These are phyloP conservation scores for Cettia cetti DNA, from an alignment of 2,113 vertebrate genomes.

Conservation along the genomic window DNA sequence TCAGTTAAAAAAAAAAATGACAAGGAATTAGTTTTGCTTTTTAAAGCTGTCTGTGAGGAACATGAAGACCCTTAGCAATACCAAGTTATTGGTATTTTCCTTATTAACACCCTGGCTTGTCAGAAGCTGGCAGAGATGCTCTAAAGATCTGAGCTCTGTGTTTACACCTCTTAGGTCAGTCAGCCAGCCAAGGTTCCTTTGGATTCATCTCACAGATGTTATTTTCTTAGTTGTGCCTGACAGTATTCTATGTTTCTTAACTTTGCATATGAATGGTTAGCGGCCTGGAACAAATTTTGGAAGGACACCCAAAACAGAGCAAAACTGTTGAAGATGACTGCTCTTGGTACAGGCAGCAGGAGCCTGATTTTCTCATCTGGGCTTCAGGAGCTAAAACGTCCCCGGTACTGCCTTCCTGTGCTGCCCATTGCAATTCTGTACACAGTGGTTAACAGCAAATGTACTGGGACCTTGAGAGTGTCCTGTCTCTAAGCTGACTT, in stretches of 20 bases:
- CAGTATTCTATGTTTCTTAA: not conserved
- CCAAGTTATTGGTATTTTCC: not conserved
- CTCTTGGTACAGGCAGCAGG: not conserved
- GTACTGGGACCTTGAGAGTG: not conserved
- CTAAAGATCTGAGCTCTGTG: not conserved
- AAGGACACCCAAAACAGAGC: not conserved
- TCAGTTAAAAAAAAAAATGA: not conserved
- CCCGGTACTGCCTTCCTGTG: not conserved
- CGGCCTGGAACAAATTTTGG: not conserved
- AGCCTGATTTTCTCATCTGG: not conserved
- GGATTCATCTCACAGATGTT: not conserved
- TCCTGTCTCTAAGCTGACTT: not conserved
- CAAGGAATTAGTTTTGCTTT: not conserved
- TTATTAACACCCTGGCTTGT: not conserved
- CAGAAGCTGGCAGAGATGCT: not conserved
- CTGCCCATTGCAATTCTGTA: not conserved
- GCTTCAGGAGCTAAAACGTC: not conserved
- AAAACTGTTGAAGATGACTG: not conserved
- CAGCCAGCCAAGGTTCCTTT: not conserved
- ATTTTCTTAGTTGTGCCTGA: not conserved
- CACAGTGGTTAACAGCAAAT: not conserved
- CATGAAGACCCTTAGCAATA: not conserved
- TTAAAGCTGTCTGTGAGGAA: not conserved
- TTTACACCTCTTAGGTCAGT: not conserved
- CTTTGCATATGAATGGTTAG: not conserved